Percentiles rank a stretch among this genome's conserved stretches.
Conservation (phyloP, 1,140 invertebrate species). For the Amyelois transitella region DNA sequence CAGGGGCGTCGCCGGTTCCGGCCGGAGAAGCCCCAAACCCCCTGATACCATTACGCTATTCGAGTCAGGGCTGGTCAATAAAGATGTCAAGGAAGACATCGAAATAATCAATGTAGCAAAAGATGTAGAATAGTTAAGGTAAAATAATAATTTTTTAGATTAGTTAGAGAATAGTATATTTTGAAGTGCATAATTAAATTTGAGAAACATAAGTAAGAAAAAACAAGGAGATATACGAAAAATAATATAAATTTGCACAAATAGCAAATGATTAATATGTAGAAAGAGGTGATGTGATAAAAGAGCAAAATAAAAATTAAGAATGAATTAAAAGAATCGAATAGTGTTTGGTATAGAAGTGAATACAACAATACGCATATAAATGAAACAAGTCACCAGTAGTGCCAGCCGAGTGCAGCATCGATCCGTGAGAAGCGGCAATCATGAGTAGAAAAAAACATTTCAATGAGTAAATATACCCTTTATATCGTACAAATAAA, state of each 20-base stretch:
- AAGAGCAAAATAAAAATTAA: neutral
- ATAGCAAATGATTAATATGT: too few relatives aligned
- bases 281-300: constrained; percentile 6
- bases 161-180: too few relatives aligned
- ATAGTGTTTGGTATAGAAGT: constrained; percentile 41
- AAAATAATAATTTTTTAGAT: too few relatives aligned
- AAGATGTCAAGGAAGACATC: neutral
- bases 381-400: constrained; percentile 52
- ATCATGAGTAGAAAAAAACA: constrained; percentile 75
- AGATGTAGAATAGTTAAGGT: too few relatives aligned
- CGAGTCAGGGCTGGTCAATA: constrained; percentile 73
- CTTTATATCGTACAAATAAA: constrained; percentile 16
- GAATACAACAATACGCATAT: constrained; percentile 24
- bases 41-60: constrained; percentile 77
- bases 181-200: too few relatives aligned
- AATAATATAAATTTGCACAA: neutral
- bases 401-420: constrained; percentile 65
- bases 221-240: neutral
- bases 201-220: neutral
- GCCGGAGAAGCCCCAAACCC: constrained; percentile 76
- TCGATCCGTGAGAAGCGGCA: constrained; percentile 74
- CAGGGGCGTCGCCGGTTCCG: constrained; percentile 63
- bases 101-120: too few relatives aligned
- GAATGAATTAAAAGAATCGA: constrained; percentile 36
- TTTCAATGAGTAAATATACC: constrained; percentile 59